Conservation (phyloP, 2,113 vertebrate genomes). For the Pantherophis guttatus region DNA sequence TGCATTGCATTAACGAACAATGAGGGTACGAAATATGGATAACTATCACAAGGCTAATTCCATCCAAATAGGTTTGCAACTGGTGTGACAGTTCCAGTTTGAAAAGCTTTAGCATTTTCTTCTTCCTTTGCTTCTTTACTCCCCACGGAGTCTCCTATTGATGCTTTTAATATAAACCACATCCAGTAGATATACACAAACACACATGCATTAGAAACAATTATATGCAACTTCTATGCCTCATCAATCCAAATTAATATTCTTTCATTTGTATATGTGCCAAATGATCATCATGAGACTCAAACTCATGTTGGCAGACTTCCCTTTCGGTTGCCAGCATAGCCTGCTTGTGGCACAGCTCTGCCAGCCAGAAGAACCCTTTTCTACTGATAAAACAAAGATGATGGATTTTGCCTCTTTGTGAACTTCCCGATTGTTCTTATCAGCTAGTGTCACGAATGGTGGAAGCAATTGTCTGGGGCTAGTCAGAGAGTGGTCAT, state of each 20-base stretch:
- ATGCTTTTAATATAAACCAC: not conserved
- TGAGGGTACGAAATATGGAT: not conserved
- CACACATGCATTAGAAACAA: not conserved
- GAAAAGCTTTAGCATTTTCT: not conserved
- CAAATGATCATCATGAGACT: not conserved
- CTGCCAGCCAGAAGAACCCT: not conserved
- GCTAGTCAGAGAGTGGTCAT: not conserved
- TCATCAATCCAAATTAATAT: not conserved
- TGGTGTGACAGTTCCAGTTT: not conserved
- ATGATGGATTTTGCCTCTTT: slow-evolving; percentile 25
- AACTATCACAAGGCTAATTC: not conserved
- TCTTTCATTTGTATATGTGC: not conserved
- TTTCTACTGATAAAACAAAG: slow-evolving; percentile 7
- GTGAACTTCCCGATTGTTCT: slow-evolving; percentile 9
- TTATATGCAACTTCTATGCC: not conserved
- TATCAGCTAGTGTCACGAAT: not conserved
- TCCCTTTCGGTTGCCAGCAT: not conserved
- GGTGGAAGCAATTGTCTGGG: not conserved
- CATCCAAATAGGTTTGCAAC: not conserved
- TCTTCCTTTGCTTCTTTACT: not conserved
- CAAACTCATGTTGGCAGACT: not conserved
- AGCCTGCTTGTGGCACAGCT: not conserved
- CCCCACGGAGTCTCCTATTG: not conserved
- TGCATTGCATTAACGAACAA: not conserved
- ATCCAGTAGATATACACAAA: not conserved